Percentiles rank a stretch among this genome's conserved stretches.
Evolutionary conservation across 1,140 invertebrate species (phyloP).

Genomic region (Pseudoatta argentina): DNA sequence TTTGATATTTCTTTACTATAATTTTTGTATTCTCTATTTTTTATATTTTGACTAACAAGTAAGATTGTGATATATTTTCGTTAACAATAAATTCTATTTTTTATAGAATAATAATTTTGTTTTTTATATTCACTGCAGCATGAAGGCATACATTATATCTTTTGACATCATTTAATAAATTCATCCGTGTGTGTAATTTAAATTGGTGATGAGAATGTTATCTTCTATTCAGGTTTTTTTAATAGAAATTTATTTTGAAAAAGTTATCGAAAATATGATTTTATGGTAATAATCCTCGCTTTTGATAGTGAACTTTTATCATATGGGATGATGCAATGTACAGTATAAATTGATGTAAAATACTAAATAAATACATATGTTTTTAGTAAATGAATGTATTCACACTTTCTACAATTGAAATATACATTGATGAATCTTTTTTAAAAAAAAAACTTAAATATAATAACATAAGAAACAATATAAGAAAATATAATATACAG

Average conservation of each 20-base stretch:
- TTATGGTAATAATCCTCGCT: slow-evolving; percentile 3
- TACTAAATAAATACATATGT: slow-evolving; percentile 53
- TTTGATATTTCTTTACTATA: neutral
- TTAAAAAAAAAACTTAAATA: no score
- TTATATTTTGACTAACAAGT: neutral
- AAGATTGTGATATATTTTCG: neutral
- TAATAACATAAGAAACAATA: neutral
- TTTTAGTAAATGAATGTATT: slow-evolving; percentile 39
- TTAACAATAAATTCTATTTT: neutral
- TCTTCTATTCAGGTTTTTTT: neutral
- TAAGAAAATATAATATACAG: neutral
- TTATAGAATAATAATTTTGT: neutral
- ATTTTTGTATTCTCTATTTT: neutral
- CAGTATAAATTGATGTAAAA: slow-evolving; percentile 61
- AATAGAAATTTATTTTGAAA: neutral
- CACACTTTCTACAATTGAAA: neutral
- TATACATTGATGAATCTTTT: no score
- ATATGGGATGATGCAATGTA: slow-evolving; percentile 50
- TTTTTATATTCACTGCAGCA: neutral
- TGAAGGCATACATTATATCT: neutral
- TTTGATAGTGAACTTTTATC: neutral
- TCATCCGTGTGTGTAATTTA: neutral
- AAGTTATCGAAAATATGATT: neutral
- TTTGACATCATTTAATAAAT: neutral
- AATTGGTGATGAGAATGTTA: neutral